phyloP scores from a whole-genome alignment of 2,113 vertebrate genomes.

The Trochalopteron elliotii region DNA sequence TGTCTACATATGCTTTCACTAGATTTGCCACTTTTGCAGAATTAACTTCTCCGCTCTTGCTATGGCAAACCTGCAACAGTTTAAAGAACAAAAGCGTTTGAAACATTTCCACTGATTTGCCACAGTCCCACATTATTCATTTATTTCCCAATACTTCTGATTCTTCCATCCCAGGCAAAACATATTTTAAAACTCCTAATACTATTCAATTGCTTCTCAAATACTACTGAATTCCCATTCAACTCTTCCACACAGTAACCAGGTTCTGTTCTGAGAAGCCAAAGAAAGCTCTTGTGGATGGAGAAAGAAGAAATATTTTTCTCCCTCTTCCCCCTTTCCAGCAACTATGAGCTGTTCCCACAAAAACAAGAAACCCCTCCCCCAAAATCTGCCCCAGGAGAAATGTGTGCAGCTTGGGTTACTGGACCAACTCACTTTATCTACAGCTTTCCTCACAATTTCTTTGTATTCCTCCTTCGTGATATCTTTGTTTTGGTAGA shows the following conservation, averaged over 20 bases:
- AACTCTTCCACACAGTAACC: not conserved
- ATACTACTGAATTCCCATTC: not conserved
- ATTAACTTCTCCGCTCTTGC: slow-evolving; percentile 98
- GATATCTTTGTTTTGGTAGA: slow-evolving; percentile 98
- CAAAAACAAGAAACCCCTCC: not conserved
- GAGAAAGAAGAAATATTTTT: not conserved
- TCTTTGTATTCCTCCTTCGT: slow-evolving; percentile 98
- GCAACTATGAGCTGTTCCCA: not conserved
- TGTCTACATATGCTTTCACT: slow-evolving; percentile 97
- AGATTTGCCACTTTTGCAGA: slow-evolving; percentile 95
- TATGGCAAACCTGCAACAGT: slow-evolving; percentile 88
- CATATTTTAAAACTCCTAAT: not conserved
- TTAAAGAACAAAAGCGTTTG: not conserved
- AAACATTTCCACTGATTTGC: not conserved
- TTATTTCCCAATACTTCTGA: not conserved
- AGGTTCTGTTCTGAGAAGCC: not conserved
- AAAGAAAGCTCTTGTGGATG: not conserved
- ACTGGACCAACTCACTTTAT: slow-evolving; percentile 81
- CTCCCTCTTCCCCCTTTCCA: not conserved
- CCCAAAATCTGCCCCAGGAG: not conserved
- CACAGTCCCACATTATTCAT: not conserved
- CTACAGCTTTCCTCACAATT: slow-evolving; percentile 97
- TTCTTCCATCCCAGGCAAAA: not conserved
- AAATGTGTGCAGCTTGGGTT: fast-evolving
- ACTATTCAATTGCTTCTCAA: not conserved